Evolutionary conservation across 2,113 vertebrate genomes (phyloP).

Genomic region (Salminus brasiliensis): DNA sequence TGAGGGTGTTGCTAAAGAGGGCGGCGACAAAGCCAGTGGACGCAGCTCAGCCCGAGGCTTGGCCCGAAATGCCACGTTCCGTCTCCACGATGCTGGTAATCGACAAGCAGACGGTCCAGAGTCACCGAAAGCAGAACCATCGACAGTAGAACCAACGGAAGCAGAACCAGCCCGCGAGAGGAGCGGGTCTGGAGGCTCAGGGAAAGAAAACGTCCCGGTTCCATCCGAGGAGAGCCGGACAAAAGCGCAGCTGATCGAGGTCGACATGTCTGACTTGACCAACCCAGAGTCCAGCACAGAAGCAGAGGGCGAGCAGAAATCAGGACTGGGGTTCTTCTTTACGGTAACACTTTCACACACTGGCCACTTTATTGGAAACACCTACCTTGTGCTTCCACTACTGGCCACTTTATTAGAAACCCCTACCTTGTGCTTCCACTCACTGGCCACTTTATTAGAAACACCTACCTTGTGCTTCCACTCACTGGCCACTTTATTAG

Average conservation of each 20-base stretch:
- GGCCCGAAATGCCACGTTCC: slow-evolving; percentile 73
- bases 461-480: background rate
- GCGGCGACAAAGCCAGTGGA: slow-evolving; percentile 16
- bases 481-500: too few species aligned
- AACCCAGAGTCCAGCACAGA: slow-evolving; percentile 70
- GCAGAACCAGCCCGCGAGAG: slow-evolving; percentile 66
- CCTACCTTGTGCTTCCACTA: background rate
- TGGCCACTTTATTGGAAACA: too few species aligned
- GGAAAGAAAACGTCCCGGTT: slow-evolving; percentile 65
- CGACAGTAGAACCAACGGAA: slow-evolving; percentile 65
- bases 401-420: too few species aligned
- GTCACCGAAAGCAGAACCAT: slow-evolving; percentile 54
- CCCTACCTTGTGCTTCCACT: too few species aligned
- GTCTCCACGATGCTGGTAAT: slow-evolving; percentile 76
- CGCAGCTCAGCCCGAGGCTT: slow-evolving; percentile 60
- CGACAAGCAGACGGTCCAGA: slow-evolving; percentile 56
- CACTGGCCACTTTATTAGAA: too few species aligned
- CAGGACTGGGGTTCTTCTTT: slow-evolving; percentile 92
- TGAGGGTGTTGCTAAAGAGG: slow-evolving; percentile 27
- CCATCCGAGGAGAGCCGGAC: slow-evolving; percentile 75
- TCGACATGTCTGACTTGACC: slow-evolving; percentile 86
- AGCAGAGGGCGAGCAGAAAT: slow-evolving; percentile 84
- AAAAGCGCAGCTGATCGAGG: slow-evolving; percentile 89
- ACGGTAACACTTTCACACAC: slow-evolving; percentile 84
- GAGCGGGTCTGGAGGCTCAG: slow-evolving; percentile 63